Base-by-base conservation (phyloP, 2,888 invertebrate species). In the Lithophane socia region DNA sequence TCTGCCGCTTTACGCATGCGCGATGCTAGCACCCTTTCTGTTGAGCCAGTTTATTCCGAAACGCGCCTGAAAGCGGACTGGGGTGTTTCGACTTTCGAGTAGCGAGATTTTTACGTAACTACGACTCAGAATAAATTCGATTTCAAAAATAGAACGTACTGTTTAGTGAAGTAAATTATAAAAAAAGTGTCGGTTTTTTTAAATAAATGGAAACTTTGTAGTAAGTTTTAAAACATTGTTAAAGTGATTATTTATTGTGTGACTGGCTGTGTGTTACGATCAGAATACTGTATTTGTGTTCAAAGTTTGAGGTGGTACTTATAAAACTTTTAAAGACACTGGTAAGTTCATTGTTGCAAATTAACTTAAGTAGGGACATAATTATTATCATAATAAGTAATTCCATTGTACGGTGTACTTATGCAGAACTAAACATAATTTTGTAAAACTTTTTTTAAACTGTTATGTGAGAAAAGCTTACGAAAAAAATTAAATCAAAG, bases 31-130 rank as follows among this genome's bases (percentile, higher is more conserved):
- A 76, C 80, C 73, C 78, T 77, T 85, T 86, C 73, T 81, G 84
- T 75, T 29, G 73, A 80, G 83, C 81, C 90, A 91, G 91, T 91
- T 78, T 86, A 84, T 86, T 85, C 84, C 77, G 83, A 84, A 83
- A 70, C 80, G 72, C 78, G 87, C 75, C 80, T 80, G 86, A 70
- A 84, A 74, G 73, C 86, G 86, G 87, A 86, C 86, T 75, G 73
- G 83, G 67, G 68, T 68, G 64, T 78, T 71, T 73, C 77, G 49
- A 61, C 64, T 75, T 68, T 71, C 77, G 60, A 64, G 73, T 65
- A 73, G 63, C 44, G 78, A 54, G 29, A 80, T 79, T 73, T 68
- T 60, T 65, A 71, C 79, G 81, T 77, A 81, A 86, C 63, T 76
- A 78, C 81, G 79, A 69, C 24, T 73, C 13, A 44, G 64, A 73